Evolutionary conservation across 2,113 vertebrate species (phyloP).

Genomic region (Sebastes fasciatus): DNA sequence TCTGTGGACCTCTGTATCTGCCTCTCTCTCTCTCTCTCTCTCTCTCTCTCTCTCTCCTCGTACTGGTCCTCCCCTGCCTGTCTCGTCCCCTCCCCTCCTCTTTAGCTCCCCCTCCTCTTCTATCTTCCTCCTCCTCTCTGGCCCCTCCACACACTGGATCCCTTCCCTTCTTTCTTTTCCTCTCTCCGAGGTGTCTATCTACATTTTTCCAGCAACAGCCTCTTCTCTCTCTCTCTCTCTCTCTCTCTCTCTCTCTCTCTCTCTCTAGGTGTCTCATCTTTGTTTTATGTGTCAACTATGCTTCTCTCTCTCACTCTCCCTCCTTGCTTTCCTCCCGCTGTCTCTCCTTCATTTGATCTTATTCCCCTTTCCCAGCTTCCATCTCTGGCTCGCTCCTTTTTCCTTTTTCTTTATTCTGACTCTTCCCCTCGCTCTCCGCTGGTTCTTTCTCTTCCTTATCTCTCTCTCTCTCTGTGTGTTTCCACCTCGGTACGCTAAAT

Average conservation of each 20-base stretch:
- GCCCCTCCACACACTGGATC: conserved; percentile 57
- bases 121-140: conserved; percentile 37
- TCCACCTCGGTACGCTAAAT: conserved; percentile 33
- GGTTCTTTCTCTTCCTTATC: conserved; percentile 18
- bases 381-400: conserved; percentile 38
- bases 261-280: conserved; percentile 67
- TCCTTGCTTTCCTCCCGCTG: conserved; percentile 24
- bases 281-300: conserved; percentile 68
- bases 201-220: conserved; percentile 69
- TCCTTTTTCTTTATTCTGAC: conserved; percentile 19
- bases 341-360: conserved; percentile 66
- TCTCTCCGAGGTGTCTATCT: conserved; percentile 70
- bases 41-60: conserved; percentile 38
- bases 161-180: conserved; percentile 48
- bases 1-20: conserved; percentile 62
- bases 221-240: conserved; percentile 56
- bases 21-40: conserved; percentile 44
- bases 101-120: conserved; percentile 45
- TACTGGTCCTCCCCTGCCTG: conserved; percentile 59
- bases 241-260: conserved; percentile 37
- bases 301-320: conserved; percentile 39
- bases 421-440: background rate
- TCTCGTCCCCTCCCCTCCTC: conserved; percentile 61
- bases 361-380: conserved; percentile 42
- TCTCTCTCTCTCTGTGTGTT: conserved; percentile 11